A percentile compares a stretch with the other conserved stretches of the same genome.
These are phyloP conservation scores for Thunnus maccoyii DNA, from an alignment of 2,113 vertebrate genomes.

Conservation along the genomic window DNA sequence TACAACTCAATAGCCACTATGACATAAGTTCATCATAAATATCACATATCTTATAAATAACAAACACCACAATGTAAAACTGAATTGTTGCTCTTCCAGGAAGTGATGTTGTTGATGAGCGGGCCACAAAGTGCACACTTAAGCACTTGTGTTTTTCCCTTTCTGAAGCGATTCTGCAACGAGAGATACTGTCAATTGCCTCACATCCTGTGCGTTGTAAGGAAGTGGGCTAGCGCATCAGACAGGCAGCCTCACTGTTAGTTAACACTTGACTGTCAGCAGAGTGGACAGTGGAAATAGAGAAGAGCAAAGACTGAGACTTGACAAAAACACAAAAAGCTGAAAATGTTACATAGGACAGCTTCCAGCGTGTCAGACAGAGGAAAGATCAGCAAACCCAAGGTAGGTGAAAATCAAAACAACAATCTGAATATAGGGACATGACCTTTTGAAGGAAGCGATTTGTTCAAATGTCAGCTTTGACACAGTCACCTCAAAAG, in stretches of 20 bases:
- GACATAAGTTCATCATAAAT: background rate
- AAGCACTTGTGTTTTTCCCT: constrained; percentile 75
- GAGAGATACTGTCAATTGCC: constrained; percentile 70
- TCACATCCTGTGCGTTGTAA: constrained; percentile 85
- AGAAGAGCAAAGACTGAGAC: constrained; percentile 27
- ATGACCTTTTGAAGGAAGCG: background rate
- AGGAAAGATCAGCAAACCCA: constrained; percentile 82
- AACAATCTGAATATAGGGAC: background rate
- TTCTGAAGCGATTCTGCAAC: constrained; percentile 66
- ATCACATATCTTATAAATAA: background rate
- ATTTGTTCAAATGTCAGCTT: background rate
- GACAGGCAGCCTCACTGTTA: constrained; percentile 17
- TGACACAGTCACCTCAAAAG: background rate
- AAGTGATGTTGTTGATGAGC: constrained; percentile 40
- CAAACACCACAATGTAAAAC: constrained; percentile 11
- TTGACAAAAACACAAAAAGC: constrained; percentile 2
- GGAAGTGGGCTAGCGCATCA: constrained; percentile 76
- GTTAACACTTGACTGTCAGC: constrained; percentile 53
- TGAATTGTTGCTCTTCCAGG: constrained; percentile 63
- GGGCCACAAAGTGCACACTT: constrained; percentile 74
- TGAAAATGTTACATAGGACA: constrained; percentile 83
- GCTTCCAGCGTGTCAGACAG: constrained; percentile 86
- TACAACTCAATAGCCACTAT: background rate
- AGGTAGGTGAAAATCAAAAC: constrained; percentile 75
- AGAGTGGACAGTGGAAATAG: constrained; percentile 10